Evolutionary conservation across 2,797 vertebrate species (phyloP), one percentile per base, ranked within the genome.

Genomic region (Sebastes minor): DNA sequence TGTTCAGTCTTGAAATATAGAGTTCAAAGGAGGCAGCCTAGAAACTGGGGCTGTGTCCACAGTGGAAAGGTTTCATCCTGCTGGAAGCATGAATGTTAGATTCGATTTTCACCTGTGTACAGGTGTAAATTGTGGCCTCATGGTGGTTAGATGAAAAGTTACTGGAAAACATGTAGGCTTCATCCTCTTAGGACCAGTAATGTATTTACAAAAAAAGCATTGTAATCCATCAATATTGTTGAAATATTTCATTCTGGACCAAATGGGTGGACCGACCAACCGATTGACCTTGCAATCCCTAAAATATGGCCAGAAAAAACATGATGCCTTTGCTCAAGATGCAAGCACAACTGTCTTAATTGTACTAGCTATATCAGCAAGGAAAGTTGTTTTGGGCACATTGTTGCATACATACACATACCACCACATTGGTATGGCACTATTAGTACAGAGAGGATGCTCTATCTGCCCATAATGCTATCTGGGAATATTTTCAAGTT

Each of bases 11-110:
- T 42, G 38, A 42, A 42, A 42, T 42, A 42, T 16, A 42, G 65
- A 60, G 25, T 75, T 76, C 76, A 81, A 66, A 80, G 55, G 20
- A 65, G 42, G 4, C 28, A 46, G 57, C 13, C 38, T n/a, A 49
- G 8, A 13, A 65, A 55, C 56, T 33, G 18, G 20, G 46, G 5
- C 38, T 52, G 22, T 28, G 38, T 55, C 25, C 49, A 60, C 57
- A 35, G 30, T 59, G 18, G 9, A 35, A 18, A 38, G 10, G 27
- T 57, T 46, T 68, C 20, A 56, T 30, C 33, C 52, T 61, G 38
- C 27, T 38, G 18, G 22, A 66, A 35, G 33, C 14, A 23, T 68
- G 38, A 4, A 32, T 55, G 20, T 63, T 9, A 22, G 12, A 64
- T 14, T 18, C 9, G 13, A 23, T 64, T 16, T 65, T 22, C 46